These are phyloP conservation scores for Venturia canescens DNA, from an alignment of 1,140 invertebrate species.

Conservation along the genomic window DNA sequence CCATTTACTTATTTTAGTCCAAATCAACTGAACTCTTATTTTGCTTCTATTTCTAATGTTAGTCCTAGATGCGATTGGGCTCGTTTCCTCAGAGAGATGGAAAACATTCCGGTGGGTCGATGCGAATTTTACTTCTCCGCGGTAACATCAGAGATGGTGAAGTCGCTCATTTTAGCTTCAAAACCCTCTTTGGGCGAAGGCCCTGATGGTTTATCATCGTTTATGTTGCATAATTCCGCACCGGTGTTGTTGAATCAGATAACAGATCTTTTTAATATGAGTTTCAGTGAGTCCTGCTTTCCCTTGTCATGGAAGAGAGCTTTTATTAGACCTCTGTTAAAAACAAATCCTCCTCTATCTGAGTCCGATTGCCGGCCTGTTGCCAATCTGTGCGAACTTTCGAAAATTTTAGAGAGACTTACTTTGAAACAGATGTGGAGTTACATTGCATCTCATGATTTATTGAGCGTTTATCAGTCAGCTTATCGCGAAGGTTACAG, in stretches of 20 bases:
- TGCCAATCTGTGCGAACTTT: not conserved
- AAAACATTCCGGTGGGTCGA: no score
- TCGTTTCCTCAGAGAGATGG: no score
- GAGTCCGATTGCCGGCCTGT: not conserved
- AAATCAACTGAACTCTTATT: no score
- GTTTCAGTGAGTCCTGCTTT: not conserved
- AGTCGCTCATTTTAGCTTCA: no score
- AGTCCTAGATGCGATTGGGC: no score
- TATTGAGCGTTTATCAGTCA: constrained; percentile 39
- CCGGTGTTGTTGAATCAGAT: not conserved
- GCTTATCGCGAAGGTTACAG: constrained; percentile 44
- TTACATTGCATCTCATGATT: not conserved
- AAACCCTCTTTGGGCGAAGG: no score
- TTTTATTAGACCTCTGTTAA: not conserved
- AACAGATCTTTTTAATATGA: not conserved
- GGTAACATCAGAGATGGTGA: no score
- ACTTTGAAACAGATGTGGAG: not conserved
- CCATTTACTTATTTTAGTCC: no score
- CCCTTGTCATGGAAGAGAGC: not conserved
- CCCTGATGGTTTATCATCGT: no score
- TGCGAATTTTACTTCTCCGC: no score
- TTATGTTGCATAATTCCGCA: not conserved
- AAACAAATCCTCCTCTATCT: not conserved
- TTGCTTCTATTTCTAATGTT: no score
- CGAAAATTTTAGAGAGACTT: not conserved